Evolutionary conservation across 37 sponge, comb jelly and placozoan genomes (phyloP), one percentile per base, ranked within the genome.

Genomic region (Ianthella basta): DNA sequence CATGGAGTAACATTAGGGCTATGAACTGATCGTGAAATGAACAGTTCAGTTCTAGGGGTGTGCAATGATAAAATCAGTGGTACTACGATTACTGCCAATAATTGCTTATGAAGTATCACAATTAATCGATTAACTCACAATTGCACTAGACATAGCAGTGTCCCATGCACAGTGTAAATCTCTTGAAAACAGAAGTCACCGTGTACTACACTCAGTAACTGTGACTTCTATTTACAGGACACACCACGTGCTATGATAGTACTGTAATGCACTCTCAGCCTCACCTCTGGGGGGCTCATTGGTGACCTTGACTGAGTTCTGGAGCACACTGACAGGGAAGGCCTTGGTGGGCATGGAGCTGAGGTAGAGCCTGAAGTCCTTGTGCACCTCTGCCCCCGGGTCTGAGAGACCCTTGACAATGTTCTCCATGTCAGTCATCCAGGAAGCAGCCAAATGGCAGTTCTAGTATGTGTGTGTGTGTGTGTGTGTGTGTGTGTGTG

Each of bases 251-350:
- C n/a, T 44, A 44, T 44, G 8, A 10, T 44, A 44, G 50, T 8
- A 44, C 50, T n/a, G n/a, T n/a, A n/a, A 44, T 44, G 50, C 34
- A 5, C 23, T 60, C 0, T 10, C 23, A 36, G 30, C 10, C 55
- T 53, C 15, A 95, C 96, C 99, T 83, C 95, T 97, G 18, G 99
- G 99, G 13, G 97, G 99, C 74, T 99, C 99, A 56, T 97, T 99
- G 72, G 99, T 99, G 74, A 99, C 99, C 86, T 99, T 99, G 70
- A 97, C 95, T 8, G 95, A 91, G 72, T 99, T 97, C 86, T 99
- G 99, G 38, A 99, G 88, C 3, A 99, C 97, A 21, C 87, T 87
- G 70, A 99, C 99, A 56, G 99, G 99, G 86, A 99, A 99, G 60
- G 84, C 80, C 53, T 89, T 91, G 41, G 92, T 88, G 20, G 99